Base-by-base conservation (phyloP, 2,888 invertebrate species). In the Acheta domesticus region DNA sequence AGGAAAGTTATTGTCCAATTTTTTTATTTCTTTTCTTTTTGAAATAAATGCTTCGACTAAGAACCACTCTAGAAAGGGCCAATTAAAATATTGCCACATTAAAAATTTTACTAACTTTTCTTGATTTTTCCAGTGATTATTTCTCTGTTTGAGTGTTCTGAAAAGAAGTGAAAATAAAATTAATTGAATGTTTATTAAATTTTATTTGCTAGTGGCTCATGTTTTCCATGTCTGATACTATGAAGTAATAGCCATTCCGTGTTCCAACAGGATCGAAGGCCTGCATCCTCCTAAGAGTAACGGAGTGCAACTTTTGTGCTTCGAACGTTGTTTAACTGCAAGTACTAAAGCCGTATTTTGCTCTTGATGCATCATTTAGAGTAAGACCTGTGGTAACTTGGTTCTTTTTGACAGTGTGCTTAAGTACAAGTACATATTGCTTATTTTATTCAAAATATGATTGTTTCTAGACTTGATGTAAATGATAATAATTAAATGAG, bases 261-360 rank as follows among this genome's bases (percentile, higher is more conserved):
- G 79, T 81, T 79, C 79, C 80, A 80, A 80, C 81, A 80, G 81
- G 81, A 80, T 62, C 78, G 80, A 80, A 80, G 79, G 76, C 80
- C 79, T 77, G 81, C 80, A 36, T 73, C 80, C 75, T 74, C 78
- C 74, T 79, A 80, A 80, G 80, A 74, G 79, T 79, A 78, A 77
- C 79, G 81, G 81, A 81, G 80, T 81, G 80, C 81, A 81, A 80
- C 80, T 81, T 81, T 81, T 81, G 81, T 81, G 81, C 81, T 80
- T 81, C 81, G 79, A 81, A 80, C 80, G 80, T 81, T 78, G 81
- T 81, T 80, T 81, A 78, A 81, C 81, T 81, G 81, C 81, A 81
- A 81, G 81, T 81, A 81, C 81, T 81, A 80, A 62, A 80, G 81
- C 78, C 49, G 81, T 79, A 79, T 80, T 78, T 80, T 81, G 79